These are phyloP conservation scores for Emydoidea blandingii DNA, from an alignment of 2,797 vertebrate genomes.

Conservation along the genomic window DNA sequence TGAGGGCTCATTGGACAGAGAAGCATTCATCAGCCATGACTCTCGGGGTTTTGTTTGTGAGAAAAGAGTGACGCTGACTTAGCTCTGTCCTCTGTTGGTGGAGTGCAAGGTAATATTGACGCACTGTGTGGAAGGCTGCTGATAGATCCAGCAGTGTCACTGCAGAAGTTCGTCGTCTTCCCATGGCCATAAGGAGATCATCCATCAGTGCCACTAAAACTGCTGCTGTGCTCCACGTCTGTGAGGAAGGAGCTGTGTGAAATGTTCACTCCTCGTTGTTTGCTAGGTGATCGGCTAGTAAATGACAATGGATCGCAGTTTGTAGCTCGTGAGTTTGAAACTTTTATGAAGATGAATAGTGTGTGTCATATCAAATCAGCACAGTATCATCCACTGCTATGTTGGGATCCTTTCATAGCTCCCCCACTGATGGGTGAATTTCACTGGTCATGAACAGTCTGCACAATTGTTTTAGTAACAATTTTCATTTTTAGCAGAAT, in stretches of 20 bases:
- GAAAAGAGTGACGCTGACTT: background rate
- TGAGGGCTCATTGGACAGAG: background rate
- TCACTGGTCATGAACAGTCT: background rate
- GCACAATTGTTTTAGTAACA: background rate
- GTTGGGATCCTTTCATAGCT: background rate
- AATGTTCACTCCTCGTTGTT: slow-evolving; percentile 53
- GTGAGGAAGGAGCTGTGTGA: slow-evolving; percentile 21
- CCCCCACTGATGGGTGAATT: background rate
- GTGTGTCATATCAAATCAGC: slow-evolving; percentile 62
- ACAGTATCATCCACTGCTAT: slow-evolving; percentile 10
- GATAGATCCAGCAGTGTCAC: slow-evolving; percentile 15
- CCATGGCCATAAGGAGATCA: slow-evolving; percentile 48
- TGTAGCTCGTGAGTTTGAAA: slow-evolving; percentile 59
- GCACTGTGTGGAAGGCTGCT: slow-evolving; percentile 21
- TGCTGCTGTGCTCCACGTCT: background rate
- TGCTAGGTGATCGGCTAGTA: background rate
- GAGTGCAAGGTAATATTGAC: background rate
- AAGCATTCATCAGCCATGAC: background rate
- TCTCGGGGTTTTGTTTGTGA: background rate
- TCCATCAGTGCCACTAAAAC: slow-evolving; percentile 62
- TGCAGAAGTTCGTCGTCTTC: slow-evolving; percentile 36
- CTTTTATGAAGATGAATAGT: slow-evolving; percentile 72
- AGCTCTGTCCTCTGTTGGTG: background rate
- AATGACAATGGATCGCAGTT: slow-evolving; percentile 61
- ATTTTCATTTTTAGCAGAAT: background rate